Evolutionary conservation across 2,888 invertebrate species (phyloP), one percentile per base, ranked within the genome.

Genomic region (Plagodis dolabraria): DNA sequence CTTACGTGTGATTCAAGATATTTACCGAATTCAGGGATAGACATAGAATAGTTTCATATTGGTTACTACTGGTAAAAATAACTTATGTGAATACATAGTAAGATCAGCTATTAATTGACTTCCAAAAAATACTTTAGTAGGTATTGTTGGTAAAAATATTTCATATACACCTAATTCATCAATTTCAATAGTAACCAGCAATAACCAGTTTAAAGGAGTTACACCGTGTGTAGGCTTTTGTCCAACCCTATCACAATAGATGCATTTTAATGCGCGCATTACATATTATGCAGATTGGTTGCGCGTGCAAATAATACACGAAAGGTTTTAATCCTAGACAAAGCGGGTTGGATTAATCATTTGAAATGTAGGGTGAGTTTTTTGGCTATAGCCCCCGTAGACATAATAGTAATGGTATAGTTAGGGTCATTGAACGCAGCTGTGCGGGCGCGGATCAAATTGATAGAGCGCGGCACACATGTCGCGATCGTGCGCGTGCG

Each of bases 371-470:
- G 87, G 89, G 89, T 81, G 81, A 66, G 64, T 83, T 85, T 82
- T 86, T 83, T 77, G 68, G 72, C 69, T 74, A 77, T 75, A 77
- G 74, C 48, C 8, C n/a, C 33, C 53, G 38, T 35, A 35, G 56
- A 42, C 49, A 48, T 51, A 53, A 40, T 34, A 47, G 46, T 47
- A 74, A 77, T 79, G 72, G 77, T 72, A 72, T 73, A 62, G 58
- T 65, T 71, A 81, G 87, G 90, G 87, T 86, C 86, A 86, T 76
- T 80, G 87, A 67, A 75, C 86, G 89, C 91, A 91, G 91, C 92
- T 91, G 91, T 86, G 85, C 83, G 79, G 81, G 76, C 83, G 86
- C 85, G 84, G 77, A 87, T 90, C 87, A 80, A 89, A 87, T 89
- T 90, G 91, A 91, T 91, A 90, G 75, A 36, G 77, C 74, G 74